These are phyloP conservation scores for Cotesia typhae DNA, from an alignment of 1,140 invertebrate species.

Conservation along the genomic window DNA sequence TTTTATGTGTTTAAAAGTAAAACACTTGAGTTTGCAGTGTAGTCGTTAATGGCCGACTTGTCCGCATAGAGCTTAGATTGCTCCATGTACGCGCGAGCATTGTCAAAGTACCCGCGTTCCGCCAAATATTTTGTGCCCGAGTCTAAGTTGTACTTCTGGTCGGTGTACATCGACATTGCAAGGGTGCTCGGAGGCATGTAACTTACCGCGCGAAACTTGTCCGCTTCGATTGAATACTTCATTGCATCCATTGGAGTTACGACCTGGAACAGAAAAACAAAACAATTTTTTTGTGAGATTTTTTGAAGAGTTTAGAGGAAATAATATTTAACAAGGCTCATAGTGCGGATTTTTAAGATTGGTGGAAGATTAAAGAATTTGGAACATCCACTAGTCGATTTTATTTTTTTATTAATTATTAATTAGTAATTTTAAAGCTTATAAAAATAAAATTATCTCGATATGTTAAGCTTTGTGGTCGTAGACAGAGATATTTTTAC, in stretches of 20 bases:
- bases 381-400: too few relatives aligned
- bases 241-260: constrained; percentile 79
- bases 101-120: constrained; percentile 72
- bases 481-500: too few relatives aligned
- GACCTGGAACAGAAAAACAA: constrained; percentile 64
- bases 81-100: constrained; percentile 82
- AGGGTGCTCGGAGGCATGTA: constrained; percentile 73
- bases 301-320: too few relatives aligned
- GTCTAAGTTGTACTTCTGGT: constrained; percentile 67
- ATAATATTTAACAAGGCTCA: too few relatives aligned
- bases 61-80: constrained; percentile 82
- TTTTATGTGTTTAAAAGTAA: too few relatives aligned
- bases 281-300: not conserved
- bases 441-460: too few relatives aligned
- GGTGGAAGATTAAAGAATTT: too few relatives aligned
- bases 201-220: constrained; percentile 75
- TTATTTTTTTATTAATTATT: too few relatives aligned
- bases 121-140: constrained; percentile 74
- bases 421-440: too few relatives aligned
- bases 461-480: too few relatives aligned
- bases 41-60: constrained; percentile 65
- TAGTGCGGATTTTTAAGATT: too few relatives aligned
- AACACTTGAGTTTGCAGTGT: too few relatives aligned
- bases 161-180: constrained; percentile 76
- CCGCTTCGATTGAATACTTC: constrained; percentile 80